Conservation (phyloP, 1,140 invertebrate species). For the Solenopsis invicta region DNA sequence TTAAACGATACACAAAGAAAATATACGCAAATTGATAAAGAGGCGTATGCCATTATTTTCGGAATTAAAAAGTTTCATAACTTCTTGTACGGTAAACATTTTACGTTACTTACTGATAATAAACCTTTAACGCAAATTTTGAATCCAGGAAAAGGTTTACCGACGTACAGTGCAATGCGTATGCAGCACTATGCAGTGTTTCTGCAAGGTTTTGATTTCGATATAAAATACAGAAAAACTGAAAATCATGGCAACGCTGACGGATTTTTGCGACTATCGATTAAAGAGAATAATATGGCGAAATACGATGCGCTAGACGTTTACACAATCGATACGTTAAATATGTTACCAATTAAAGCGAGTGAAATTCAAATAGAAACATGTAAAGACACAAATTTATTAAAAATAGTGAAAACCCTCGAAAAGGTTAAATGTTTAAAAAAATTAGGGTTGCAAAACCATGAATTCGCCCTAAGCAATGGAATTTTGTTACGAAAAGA, state of each 20-base stretch:
- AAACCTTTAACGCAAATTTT: background rate
- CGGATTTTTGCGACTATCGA: background rate
- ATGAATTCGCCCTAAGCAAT: background rate
- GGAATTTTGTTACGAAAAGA: slow-evolving; percentile 72
- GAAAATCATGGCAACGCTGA: slow-evolving; percentile 1
- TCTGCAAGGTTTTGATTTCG: background rate
- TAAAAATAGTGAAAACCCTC: background rate
- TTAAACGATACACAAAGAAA: background rate
- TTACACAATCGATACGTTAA: background rate
- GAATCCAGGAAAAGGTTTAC: background rate
- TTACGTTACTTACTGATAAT: background rate
- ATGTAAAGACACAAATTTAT: background rate
- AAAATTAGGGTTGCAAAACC: background rate
- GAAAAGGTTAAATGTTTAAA: background rate
- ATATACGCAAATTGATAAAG: background rate
- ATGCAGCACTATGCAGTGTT: slow-evolving; percentile 31
- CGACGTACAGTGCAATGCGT: background rate
- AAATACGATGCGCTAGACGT: background rate
- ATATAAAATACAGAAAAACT: slow-evolving; percentile 11
- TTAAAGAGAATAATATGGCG: background rate
- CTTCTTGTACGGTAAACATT: background rate
- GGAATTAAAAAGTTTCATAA: background rate
- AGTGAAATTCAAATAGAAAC: background rate
- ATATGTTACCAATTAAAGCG: background rate
- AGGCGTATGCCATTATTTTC: background rate